Conservation (phyloP, 2,888 invertebrate species). For the Schizotus pectinicornis region DNA sequence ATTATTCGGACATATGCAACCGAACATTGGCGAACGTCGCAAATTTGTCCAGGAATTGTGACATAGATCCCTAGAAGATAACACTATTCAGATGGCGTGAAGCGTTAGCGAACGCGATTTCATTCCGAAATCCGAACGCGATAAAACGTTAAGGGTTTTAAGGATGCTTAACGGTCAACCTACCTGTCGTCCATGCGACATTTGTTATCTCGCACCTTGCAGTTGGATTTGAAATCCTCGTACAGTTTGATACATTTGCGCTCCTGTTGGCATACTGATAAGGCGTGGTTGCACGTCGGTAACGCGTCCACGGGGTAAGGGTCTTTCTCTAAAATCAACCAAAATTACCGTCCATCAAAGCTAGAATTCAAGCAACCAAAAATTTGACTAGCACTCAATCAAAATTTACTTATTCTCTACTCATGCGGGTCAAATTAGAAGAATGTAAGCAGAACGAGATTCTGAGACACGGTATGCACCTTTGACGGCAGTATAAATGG, state of each 20-base stretch:
- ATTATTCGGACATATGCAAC: conserved; percentile 90
- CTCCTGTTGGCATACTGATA: conserved; percentile 83
- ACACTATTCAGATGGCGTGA: conserved; percentile 12
- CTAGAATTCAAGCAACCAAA: no score
- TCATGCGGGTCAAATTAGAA: no score
- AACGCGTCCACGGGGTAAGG: conserved; percentile 88
- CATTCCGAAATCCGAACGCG: conserved; percentile 9
- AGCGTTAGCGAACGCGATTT: conserved; percentile 28
- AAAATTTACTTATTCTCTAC: no score
- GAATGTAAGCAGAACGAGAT: no score
- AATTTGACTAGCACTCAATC: no score
- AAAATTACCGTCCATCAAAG: conserved; percentile 5
- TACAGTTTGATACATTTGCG: conserved; percentile 81
- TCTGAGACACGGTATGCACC: no score
- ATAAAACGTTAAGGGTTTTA: conserved; percentile 15
- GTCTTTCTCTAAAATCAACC: conserved; percentile 76
- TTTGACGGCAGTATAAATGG: no score
- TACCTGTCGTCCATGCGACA: conserved; percentile 83
- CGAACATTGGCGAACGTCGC: conserved; percentile 87
- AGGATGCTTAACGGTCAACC: conserved; percentile 22
- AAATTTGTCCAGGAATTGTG: conserved; percentile 88
- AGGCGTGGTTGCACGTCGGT: conserved; percentile 88
- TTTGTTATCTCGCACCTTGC: conserved; percentile 84
- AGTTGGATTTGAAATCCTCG: conserved; percentile 86
- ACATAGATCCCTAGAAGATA: conserved; percentile 74